phyloP scores from a whole-genome alignment of 2,888 invertebrate genomes.

The Anaspis maculata region DNA sequence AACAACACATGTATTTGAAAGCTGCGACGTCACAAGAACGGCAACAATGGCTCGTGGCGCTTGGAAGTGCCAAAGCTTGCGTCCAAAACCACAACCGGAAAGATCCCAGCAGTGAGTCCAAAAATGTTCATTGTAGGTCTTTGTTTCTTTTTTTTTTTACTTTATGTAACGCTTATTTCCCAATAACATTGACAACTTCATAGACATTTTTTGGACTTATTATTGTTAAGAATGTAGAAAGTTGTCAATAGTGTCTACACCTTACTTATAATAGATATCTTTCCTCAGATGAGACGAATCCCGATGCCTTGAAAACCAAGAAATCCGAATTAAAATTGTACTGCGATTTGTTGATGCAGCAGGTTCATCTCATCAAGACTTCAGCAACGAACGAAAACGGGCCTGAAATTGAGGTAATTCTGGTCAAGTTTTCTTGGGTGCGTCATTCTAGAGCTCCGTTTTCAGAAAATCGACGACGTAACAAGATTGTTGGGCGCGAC shows the following conservation, averaged over 20 bases:
- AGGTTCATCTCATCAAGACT: slow-evolving; percentile 67
- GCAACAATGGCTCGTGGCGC: slow-evolving; percentile 73
- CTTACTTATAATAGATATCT: too few species aligned
- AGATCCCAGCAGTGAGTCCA: slow-evolving; percentile 27
- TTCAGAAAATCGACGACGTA: slow-evolving; percentile 64
- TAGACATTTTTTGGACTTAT: too few species aligned
- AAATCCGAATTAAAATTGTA: slow-evolving; percentile 71
- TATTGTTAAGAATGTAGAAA: too few species aligned
- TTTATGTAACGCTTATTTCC: too few species aligned
- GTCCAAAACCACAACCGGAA: slow-evolving; percentile 32
- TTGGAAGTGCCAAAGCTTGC: slow-evolving; percentile 69
- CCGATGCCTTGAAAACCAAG: slow-evolving; percentile 58
- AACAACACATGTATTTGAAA: slow-evolving; percentile 71
- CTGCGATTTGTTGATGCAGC: slow-evolving; percentile 78
- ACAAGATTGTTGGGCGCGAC: slow-evolving; percentile 66
- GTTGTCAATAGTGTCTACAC: too few species aligned
- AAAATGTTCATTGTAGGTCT: slow-evolving; percentile 6
- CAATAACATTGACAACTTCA: too few species aligned
- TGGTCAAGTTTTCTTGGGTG: too few species aligned
- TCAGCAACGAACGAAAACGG: slow-evolving; percentile 43
- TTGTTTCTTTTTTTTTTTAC: slow-evolving; percentile 3
- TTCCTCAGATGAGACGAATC: slow-evolving; percentile 45
- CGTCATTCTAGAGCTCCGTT: too few species aligned
- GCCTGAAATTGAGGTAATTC: slow-evolving; percentile 55
- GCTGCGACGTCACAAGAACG: slow-evolving; percentile 70